Conservation (phyloP, 2,797 vertebrate genomes). For the Crenichthys baileyi region DNA sequence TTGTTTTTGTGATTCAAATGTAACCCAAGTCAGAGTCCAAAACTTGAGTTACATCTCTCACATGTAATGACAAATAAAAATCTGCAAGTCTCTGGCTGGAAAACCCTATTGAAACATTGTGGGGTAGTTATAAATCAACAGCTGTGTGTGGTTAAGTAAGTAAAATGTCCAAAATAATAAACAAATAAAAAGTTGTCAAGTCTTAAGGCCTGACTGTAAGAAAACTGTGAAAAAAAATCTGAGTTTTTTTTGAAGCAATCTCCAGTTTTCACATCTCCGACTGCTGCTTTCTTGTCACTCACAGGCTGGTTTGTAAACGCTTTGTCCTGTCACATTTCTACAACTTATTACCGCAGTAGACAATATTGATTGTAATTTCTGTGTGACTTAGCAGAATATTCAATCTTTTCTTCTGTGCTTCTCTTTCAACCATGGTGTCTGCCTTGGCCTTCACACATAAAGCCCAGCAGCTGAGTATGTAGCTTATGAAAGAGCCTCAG, state of each 20-base stretch:
- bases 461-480: constrained; percentile 2
- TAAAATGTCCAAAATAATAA: not conserved
- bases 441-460: not conserved
- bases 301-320: not conserved
- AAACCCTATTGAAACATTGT: too few relatives aligned
- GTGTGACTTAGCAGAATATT: not conserved
- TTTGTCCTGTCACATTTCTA: not conserved
- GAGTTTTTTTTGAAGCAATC: not conserved
- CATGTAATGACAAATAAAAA: too few relatives aligned
- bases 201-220: not conserved
- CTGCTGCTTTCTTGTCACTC: not conserved
- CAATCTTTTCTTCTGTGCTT: not conserved
- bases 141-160: not conserved
- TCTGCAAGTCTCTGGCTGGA: too few relatives aligned
- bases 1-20: too few relatives aligned
- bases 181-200: not conserved
- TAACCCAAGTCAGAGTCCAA: too few relatives aligned
- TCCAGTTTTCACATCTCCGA: not conserved
- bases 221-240: not conserved
- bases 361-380: not conserved
- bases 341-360: not conserved
- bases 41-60: too few relatives aligned
- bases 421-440: not conserved
- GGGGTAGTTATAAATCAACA: not conserved
- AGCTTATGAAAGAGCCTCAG: constrained; percentile 3